Percentiles rank a stretch among this genome's conserved stretches.
Evolutionary conservation across 1,140 invertebrate genomes (phyloP).

Genomic region (Lucilia sericata): DNA sequence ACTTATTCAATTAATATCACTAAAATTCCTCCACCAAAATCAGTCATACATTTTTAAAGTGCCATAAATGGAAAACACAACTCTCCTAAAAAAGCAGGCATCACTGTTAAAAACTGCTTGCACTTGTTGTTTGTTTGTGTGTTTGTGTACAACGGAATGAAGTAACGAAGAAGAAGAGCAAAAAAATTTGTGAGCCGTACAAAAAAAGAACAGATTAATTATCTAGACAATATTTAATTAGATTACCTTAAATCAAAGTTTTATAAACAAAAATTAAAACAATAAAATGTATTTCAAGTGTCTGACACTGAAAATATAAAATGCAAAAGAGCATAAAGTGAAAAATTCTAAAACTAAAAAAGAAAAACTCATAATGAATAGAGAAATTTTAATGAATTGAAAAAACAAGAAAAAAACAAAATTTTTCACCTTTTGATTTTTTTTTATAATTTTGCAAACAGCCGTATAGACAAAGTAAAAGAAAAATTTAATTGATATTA

Average conservation of each 20-base stretch:
- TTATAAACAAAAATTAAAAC: slow-evolving; percentile 32
- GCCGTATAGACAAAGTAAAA: neutral
- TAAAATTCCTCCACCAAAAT: no score
- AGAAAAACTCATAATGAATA: neutral
- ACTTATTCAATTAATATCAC: no score
- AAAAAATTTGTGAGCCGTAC: neutral
- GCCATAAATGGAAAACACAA: no score
- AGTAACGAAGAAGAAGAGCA: neutral
- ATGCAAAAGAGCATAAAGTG: neutral
- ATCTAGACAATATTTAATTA: neutral
- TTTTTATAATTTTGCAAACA: neutral
- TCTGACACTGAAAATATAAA: neutral
- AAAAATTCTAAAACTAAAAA: neutral
- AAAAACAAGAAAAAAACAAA: neutral
- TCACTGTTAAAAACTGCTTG: neutral
- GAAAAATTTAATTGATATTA: neutral
- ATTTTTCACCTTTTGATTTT: neutral
- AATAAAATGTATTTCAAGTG: neutral
- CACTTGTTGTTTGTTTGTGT: slow-evolving; percentile 23
- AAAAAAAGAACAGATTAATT: neutral
- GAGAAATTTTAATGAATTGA: slow-evolving; percentile 27
- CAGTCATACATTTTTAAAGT: no score
- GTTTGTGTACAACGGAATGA: slow-evolving; percentile 5
- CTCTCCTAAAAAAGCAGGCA: no score
- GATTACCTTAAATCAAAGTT: neutral